A percentile compares a stretch with the other conserved stretches of the same genome.
These are phyloP conservation scores for Sander lucioperca DNA, from an alignment of 2,113 vertebrate genomes.

Conservation along the genomic window DNA sequence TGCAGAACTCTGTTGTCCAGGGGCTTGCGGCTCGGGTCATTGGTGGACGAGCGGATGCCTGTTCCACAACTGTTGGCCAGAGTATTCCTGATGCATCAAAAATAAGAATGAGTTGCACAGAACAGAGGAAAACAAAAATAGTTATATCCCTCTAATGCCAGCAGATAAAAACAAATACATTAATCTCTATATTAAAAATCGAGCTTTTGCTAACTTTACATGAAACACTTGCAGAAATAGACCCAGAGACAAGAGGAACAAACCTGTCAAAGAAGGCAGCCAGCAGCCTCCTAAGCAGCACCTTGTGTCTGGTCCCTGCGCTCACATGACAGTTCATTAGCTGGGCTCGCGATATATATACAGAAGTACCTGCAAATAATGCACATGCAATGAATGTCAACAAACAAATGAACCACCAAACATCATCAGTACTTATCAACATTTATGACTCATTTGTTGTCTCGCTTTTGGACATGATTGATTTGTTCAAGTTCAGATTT, in stretches of 20 bases:
- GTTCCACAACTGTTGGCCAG: constrained; percentile 97
- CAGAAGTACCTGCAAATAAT: constrained; percentile 89
- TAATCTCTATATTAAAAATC: constrained; percentile 55
- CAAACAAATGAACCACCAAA: not conserved
- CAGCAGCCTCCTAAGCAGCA: constrained; percentile 93
- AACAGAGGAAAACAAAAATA: constrained; percentile 52
- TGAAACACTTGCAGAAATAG: constrained; percentile 68
- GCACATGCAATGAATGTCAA: not conserved
- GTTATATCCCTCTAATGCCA: not conserved
- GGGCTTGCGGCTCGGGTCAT: constrained; percentile 93
- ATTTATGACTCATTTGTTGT: not conserved
- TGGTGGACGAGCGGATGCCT: constrained; percentile 95
- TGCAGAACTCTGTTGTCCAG: constrained; percentile 95
- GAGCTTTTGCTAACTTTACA: constrained; percentile 28
- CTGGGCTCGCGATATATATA: constrained; percentile 95
- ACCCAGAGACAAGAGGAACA: constrained; percentile 43
- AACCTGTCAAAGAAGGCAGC: constrained; percentile 97
- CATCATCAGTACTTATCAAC: no score
- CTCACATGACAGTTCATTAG: constrained; percentile 99
- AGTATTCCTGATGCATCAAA: constrained; percentile 87
- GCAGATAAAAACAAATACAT: constrained; percentile 10
- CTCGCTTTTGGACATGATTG: not conserved
- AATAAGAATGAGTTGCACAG: constrained; percentile 17
- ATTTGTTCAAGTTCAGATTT: not conserved
- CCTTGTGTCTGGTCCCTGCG: constrained; percentile 95